A percentile compares a stretch with the other conserved stretches of the same genome.
Conservation (phyloP, 2,888 invertebrate genomes). For the Philopedon plagiatum region DNA sequence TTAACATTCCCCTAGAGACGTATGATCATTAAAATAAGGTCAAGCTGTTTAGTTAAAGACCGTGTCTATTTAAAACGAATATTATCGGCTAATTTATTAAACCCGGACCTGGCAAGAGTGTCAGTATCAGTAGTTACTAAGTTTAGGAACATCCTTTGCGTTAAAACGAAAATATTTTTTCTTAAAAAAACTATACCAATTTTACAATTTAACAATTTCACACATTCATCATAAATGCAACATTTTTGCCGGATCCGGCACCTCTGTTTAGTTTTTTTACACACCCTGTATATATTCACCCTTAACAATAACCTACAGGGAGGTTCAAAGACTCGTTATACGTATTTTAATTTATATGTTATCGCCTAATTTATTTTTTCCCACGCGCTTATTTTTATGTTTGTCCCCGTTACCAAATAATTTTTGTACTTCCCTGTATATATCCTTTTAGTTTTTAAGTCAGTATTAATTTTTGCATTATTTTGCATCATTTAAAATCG, state of each 20-base stretch:
- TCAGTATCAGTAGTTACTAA: no score
- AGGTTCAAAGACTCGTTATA: slow-evolving; percentile 11
- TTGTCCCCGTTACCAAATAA: slow-evolving; percentile 37
- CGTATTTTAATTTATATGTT: not conserved
- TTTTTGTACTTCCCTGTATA: slow-evolving; percentile 31
- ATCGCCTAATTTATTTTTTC: slow-evolving; percentile 3
- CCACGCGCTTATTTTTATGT: slow-evolving; percentile 5
- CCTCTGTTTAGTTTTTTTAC: slow-evolving; percentile 36
- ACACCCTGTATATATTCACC: slow-evolving; percentile 41
- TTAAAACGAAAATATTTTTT: no score
- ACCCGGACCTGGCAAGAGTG: not conserved
- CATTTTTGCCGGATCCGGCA: not conserved
- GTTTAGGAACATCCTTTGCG: no score
- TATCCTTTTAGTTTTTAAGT: slow-evolving; percentile 13
- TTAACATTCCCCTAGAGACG: not conserved
- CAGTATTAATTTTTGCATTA: slow-evolving; percentile 12
- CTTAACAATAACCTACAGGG: slow-evolving; percentile 8
- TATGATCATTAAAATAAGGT: not conserved
- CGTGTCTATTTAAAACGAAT: slow-evolving; percentile 10
- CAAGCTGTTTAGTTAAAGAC: not conserved
- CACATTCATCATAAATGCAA: not conserved
- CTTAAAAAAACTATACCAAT: not conserved
- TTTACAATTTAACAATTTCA: not conserved
- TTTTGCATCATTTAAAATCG: no score
- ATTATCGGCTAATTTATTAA: not conserved